Conservation (phyloP, 30 jellyfish, hydroid and myxozoan genomes). For the Haliclystus octoradiatus region DNA sequence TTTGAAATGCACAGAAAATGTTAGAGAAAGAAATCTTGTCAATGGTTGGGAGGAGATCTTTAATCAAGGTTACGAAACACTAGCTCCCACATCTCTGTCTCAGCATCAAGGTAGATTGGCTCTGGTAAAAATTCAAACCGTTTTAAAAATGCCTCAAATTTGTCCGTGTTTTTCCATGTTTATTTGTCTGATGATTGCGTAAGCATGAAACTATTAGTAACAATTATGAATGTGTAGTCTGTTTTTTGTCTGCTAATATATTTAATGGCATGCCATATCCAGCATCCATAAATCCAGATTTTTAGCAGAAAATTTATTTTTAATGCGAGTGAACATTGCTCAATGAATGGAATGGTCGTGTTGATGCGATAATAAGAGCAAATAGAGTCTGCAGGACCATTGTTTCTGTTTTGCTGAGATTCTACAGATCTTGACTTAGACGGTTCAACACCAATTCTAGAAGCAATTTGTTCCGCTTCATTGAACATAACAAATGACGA, state of each 20-base stretch:
- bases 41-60: too few relatives aligned
- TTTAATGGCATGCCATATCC: not conserved
- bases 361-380: not conserved
- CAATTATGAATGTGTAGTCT: too few relatives aligned
- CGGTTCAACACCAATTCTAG: not conserved
- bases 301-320: not conserved
- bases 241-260: not conserved
- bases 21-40: too few relatives aligned
- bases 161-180: too few relatives aligned
- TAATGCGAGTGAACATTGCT: not conserved
- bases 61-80: too few relatives aligned
- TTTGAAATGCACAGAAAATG: too few relatives aligned
- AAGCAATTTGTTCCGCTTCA: not conserved
- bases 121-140: too few relatives aligned
- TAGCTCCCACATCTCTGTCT: constrained; percentile 16
- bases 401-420: not conserved
- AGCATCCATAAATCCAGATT: not conserved
- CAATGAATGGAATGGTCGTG: constrained; percentile 3
- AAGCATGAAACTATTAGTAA: too few relatives aligned
- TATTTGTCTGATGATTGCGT: too few relatives aligned
- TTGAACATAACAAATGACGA: constrained; percentile 1
- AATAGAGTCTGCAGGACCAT: constrained; percentile 2
- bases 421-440: constrained; percentile 4
- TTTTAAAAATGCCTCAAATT: too few relatives aligned
- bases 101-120: too few relatives aligned